Base-by-base conservation (phyloP, 2,797 vertebrate genomes). In the Gymnocypris eckloni region DNA sequence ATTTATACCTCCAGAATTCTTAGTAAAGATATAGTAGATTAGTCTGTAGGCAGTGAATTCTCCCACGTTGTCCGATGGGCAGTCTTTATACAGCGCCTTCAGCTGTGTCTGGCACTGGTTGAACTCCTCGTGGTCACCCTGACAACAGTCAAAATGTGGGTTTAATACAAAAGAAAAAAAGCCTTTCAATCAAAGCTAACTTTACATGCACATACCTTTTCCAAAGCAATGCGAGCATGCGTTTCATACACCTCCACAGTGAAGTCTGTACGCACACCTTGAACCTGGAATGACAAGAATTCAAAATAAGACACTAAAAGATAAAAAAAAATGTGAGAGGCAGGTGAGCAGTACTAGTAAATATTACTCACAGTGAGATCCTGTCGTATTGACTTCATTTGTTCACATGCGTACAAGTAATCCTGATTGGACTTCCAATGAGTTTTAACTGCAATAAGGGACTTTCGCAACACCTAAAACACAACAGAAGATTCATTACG, bases 101-200 rank as follows among this genome's bases (percentile, higher is more conserved):
- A 99, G 94, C 91, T 99, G 97, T 0, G 97, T 97, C 94, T 99
- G 97, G 90, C 97, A 99, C 91, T 99, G 97, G 93, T 99, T 98
- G 86, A 99, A 99, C 92, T 99, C 97, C 87, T 97, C 97, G 0
- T 98, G 97, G 92, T 99, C 97, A 1, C 97, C 97, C 97, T 98
- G 78, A 83, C 67, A 61, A 88, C 7, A 81, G 11, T 39, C 0
- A 0, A 50, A 43, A 52, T 15, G 16, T 1, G 20, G 2, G 11
- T 85, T 75, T 25, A 3, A 39, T 2, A 9, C 18, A 41, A 64
- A 41, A 37, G 7, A 6, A 11, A 6, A 69, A 69, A 84, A 4
- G 54, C 28, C 9, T 25, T 84, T 54, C 3, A 16, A 56, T 54
- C 20, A 50, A 0, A 43, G 39, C 48, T 15, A 33, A 28, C 22